Conservation (phyloP, 2,113 vertebrate species). For the Bufo gargarizans region DNA sequence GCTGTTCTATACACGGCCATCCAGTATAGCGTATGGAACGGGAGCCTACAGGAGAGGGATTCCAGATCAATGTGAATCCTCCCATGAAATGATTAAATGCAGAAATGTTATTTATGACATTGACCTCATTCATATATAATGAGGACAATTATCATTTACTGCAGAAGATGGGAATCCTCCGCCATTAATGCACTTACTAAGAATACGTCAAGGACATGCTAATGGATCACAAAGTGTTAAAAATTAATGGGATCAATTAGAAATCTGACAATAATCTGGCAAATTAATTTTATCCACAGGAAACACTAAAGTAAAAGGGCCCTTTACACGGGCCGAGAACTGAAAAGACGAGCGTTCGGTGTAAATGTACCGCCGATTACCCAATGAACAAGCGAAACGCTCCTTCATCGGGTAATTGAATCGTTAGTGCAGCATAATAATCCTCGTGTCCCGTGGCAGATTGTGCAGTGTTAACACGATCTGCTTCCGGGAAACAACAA, state of each 20-base stretch:
- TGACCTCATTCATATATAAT: constrained; percentile 32
- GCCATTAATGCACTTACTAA: not conserved
- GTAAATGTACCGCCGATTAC: too few species aligned
- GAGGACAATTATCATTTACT: constrained; percentile 13
- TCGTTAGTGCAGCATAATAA: too few species aligned
- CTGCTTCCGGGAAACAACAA: too few species aligned
- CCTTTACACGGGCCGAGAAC: too few species aligned
- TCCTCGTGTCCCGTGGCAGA: too few species aligned
- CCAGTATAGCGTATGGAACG: too few species aligned
- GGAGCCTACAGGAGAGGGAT: too few species aligned
- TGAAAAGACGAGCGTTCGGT: too few species aligned
- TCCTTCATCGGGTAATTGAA: too few species aligned
- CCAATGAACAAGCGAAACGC: too few species aligned
- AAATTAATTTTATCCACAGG: not conserved
- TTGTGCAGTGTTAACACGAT: too few species aligned
- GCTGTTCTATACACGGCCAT: too few species aligned
- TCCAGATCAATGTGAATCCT: constrained; percentile 47
- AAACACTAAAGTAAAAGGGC: not conserved
- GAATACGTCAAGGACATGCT: not conserved
- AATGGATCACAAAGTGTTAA: constrained; percentile 36
- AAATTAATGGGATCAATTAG: not conserved
- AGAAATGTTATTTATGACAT: constrained; percentile 16
- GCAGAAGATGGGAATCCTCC: not conserved
- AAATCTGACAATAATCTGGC: not conserved
- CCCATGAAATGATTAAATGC: constrained; percentile 36